Base-by-base conservation (phyloP, 2,113 vertebrate genomes). In the Osmerus eperlanus region DNA sequence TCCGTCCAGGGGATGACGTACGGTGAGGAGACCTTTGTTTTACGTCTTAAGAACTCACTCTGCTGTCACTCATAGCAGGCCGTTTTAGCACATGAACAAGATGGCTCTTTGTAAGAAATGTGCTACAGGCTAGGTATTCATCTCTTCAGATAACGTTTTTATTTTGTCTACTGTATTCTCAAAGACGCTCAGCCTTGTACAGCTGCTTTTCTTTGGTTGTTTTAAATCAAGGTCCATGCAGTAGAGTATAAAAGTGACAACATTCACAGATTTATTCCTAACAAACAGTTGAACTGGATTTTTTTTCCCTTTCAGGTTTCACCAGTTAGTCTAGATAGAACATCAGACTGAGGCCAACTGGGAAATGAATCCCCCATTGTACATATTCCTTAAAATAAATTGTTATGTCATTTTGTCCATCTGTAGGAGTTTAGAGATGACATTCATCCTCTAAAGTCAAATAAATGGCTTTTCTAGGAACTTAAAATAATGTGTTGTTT, bases 11-110 rank as follows among this genome's bases (percentile, higher is more conserved):
- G 70, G 78, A 83, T 68, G 3, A 78, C 72, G 70, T 82, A 79
- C 70, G 76, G 63, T 81, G 76, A 84, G 73, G 81, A 80, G 79
- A 86, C 84, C 82, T 83, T 58, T 55, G 36, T 67, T 76, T 77
- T 71, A 53, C 61, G 54, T 74, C 67, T 56, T 68, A 81, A 84
- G 74, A 77, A 66, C 73, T 77, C 55, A 14, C 60, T 77, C 52
- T 71, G 75, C 68, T 84, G 85, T 85, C 84, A 81, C 47, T 88
- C 75, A 78, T 58, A 32, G 70, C 78, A 81, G 11, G 78, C 60
- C 70, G 77, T 70, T 66, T 81, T 58, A 58, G 67, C 73, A 68
- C 65, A 78, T 79, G 61, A 62, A 63, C 61, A 28, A 76, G 78
- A 88, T 58, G 62, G 60, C 71, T 72, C 41, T 55, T 81, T 58